Evolutionary conservation across 1,140 invertebrate species (phyloP), one percentile per base, ranked within the genome.

Genomic region (Rhyacophila brunnea): DNA sequence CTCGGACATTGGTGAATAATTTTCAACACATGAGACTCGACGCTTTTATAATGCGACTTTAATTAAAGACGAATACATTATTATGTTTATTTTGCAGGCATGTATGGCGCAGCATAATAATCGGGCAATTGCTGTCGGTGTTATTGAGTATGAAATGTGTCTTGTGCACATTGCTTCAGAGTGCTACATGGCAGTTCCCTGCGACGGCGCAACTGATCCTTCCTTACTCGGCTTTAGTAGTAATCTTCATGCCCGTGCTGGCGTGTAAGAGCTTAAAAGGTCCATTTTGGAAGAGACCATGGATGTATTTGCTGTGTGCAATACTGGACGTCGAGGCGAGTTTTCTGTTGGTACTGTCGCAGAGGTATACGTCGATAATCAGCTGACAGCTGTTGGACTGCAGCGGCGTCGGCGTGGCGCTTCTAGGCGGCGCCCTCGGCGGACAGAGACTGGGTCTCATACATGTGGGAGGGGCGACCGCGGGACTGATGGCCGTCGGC

Each of bases 351-450:
- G 75, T 79, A 0, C 65, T 74, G 65, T 79, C 75, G 1, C 77
- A 79, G 64, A 64, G 75, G 6, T 78, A 73, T 58, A 80, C 75
- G 11, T 79, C 77, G 10, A 77, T 77, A 11, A 59, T 77, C 19
- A 78, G 76, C 71, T 87, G 87, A 79, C 81, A 94, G 89, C 76
- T 94, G 66, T 75, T 95, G 59, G 89, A 93, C 67, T 94, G 92
- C 73, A 91, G 91, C 57, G 89, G 90, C 14, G 91, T 95, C 60
- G 90, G 91, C 1, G 88, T 88, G 14, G 90, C 92, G 3, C 71
- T 95, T 61, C 82, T 91, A 80, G 80, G 75, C 81, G 66, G 85
- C 83, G 70, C 83, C 85, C 62, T 86, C 85, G 56, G 87, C 83
- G 60, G 83, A 77, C 69, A 93, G 87, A 70, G 82, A 80, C 68